A percentile compares a stretch with the other conserved stretches of the same genome.
Evolutionary conservation across 2,113 vertebrate genomes (phyloP).

Genomic region (Hippocampus mohnikei): DNA sequence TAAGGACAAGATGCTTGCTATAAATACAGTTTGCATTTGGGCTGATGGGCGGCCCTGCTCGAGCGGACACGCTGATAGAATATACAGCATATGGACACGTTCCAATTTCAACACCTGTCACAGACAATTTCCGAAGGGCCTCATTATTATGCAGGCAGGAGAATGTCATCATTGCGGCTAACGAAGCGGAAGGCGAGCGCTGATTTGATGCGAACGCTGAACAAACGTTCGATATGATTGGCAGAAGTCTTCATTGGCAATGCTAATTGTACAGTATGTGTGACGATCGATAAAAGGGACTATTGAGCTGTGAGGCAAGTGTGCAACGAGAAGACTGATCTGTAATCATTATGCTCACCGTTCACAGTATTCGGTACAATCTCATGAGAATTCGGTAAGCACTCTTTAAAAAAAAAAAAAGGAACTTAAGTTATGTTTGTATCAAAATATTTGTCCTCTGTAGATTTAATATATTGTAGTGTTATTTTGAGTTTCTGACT

Average conservation of each 20-base stretch:
- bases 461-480: background rate
- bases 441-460: background rate
- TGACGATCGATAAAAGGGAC: constrained; percentile 22
- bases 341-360: background rate
- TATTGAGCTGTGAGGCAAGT: background rate
- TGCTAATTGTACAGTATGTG: constrained; percentile 41
- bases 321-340: background rate
- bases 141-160: constrained; percentile 27
- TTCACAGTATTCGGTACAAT: background rate
- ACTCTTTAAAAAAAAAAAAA: background rate
- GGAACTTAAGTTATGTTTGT: background rate
- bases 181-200: constrained; percentile 35
- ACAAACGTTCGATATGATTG: constrained; percentile 26
- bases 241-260: constrained; percentile 30
- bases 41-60: constrained; percentile 27
- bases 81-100: constrained; percentile 24
- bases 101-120: constrained; percentile 50
- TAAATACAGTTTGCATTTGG: constrained; percentile 36
- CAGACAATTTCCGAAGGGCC: constrained; percentile 18
- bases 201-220: constrained; percentile 46
- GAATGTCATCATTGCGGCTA: constrained; percentile 35
- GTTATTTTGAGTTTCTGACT: too few relatives aligned
- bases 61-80: constrained; percentile 21
- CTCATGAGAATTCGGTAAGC: background rate
- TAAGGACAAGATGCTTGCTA: constrained; percentile 5